Percentiles rank a stretch among this genome's conserved stretches.
phyloP scores from a whole-genome alignment of 2,797 vertebrate species.

The Netta rufina region DNA sequence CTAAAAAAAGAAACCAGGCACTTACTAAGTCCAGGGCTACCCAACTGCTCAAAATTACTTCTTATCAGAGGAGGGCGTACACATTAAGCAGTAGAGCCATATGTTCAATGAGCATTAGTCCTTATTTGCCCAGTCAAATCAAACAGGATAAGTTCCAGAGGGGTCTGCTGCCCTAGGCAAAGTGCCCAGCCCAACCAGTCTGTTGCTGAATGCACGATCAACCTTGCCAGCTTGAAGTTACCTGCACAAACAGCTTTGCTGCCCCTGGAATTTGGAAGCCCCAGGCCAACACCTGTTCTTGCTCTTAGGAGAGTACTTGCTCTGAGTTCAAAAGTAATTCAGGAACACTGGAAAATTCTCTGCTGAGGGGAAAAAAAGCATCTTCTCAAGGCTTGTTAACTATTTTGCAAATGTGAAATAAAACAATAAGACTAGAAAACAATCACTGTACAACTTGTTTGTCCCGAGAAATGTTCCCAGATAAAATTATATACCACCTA shows the following conservation, averaged over 20 bases:
- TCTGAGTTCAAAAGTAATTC: background rate
- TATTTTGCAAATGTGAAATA: background rate
- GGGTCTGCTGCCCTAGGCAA: slow-evolving; percentile 23
- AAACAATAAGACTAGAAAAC: background rate
- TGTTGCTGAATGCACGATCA: background rate
- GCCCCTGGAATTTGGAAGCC: background rate
- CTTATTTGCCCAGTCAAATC: background rate
- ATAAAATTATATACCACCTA: background rate
- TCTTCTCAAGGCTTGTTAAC: background rate
- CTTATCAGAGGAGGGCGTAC: background rate
- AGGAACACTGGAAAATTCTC: background rate
- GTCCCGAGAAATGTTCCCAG: background rate
- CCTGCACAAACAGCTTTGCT: background rate
- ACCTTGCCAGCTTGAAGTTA: background rate
- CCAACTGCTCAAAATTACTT: slow-evolving; percentile 10
- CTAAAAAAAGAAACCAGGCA: background rate
- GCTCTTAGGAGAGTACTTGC: background rate
- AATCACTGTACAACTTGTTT: background rate
- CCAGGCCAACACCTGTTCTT: background rate
- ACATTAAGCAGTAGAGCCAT: background rate
- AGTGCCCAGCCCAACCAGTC: background rate
- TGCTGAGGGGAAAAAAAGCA: background rate
- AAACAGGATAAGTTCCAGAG: background rate
- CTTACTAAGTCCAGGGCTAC: background rate
- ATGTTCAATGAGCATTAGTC: slow-evolving; percentile 15